Conservation (phyloP, 2,797 vertebrate genomes). For the Paedocypris micromegethes region DNA sequence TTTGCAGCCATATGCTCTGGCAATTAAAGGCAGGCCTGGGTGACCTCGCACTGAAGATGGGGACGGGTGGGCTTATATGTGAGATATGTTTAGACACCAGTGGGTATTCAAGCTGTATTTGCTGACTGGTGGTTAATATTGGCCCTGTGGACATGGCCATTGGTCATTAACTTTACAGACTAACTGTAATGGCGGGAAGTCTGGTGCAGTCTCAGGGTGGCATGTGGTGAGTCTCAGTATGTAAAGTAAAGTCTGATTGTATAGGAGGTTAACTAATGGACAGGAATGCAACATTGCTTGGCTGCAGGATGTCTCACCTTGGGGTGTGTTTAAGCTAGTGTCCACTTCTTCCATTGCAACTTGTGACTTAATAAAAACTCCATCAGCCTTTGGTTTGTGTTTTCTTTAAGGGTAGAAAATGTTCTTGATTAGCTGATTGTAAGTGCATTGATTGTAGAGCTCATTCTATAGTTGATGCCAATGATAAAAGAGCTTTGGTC, state of each 20-base stretch:
- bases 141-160: slow-evolving; percentile 18
- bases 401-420: too few species aligned
- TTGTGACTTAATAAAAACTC: not conserved
- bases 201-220: slow-evolving; percentile 13
- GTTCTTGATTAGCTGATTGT: too few species aligned
- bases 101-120: slow-evolving; percentile 40
- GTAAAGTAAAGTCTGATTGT: slow-evolving; percentile 5
- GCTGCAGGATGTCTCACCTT: not conserved
- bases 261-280: slow-evolving; percentile 10
- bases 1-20: slow-evolving; percentile 96
- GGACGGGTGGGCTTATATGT: slow-evolving; percentile 65
- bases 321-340: not conserved
- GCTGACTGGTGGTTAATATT: slow-evolving; percentile 55
- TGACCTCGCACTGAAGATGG: slow-evolving; percentile 85
- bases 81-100: slow-evolving; percentile 57
- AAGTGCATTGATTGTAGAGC: too few species aligned
- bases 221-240: slow-evolving; percentile 3
- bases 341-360: not conserved
- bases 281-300: too few species aligned
- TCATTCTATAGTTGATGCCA: too few species aligned
- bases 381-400: not conserved
- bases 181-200: slow-evolving; percentile 4
- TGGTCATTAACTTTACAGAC: slow-evolving; percentile 56
- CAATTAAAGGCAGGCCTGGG: slow-evolving; percentile 95
- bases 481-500: too few species aligned